phyloP scores from a whole-genome alignment of 2,113 vertebrate genomes.

The Epinephelus fuscoguttatus region DNA sequence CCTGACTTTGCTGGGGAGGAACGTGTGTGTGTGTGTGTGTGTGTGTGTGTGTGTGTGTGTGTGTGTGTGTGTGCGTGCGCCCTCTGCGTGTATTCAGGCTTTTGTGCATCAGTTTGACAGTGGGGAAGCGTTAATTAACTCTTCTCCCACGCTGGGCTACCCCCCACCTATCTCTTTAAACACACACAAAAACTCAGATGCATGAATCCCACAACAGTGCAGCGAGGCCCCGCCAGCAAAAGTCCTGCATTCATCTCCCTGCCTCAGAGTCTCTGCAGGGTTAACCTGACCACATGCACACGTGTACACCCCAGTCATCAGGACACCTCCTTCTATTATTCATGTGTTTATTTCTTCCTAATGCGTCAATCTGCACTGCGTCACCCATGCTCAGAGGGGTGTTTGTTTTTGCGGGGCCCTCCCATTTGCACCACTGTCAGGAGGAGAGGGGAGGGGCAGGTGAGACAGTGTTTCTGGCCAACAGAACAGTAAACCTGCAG shows the following conservation, averaged over 20 bases:
- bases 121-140: slow-evolving; percentile 84
- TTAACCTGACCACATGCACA: slow-evolving; percentile 22
- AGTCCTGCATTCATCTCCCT: slow-evolving; percentile 51
- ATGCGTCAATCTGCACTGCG: slow-evolving; percentile 30
- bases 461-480: background rate
- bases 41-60: background rate
- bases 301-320: slow-evolving; percentile 13
- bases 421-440: slow-evolving; percentile 18
- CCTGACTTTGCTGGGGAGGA: slow-evolving; percentile 57
- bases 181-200: slow-evolving; percentile 54
- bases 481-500: slow-evolving; percentile 5
- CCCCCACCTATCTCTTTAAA: slow-evolving; percentile 68
- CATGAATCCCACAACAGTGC: slow-evolving; percentile 59
- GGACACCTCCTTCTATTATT: slow-evolving; percentile 63
- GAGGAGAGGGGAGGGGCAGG: background rate
- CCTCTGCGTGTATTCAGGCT: slow-evolving; percentile 52
- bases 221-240: slow-evolving; percentile 47
- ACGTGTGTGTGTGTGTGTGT: slow-evolving; percentile 3
- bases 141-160: slow-evolving; percentile 73
- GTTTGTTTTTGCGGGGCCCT: slow-evolving; percentile 38
- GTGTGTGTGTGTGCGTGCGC: background rate
- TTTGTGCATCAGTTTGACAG: slow-evolving; percentile 72
- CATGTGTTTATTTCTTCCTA: slow-evolving; percentile 56
- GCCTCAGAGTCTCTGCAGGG: slow-evolving; percentile 29
- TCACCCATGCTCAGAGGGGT: slow-evolving; percentile 34